phyloP scores from a whole-genome alignment of 1,140 invertebrate genomes.

The Pectinophora gossypiella region DNA sequence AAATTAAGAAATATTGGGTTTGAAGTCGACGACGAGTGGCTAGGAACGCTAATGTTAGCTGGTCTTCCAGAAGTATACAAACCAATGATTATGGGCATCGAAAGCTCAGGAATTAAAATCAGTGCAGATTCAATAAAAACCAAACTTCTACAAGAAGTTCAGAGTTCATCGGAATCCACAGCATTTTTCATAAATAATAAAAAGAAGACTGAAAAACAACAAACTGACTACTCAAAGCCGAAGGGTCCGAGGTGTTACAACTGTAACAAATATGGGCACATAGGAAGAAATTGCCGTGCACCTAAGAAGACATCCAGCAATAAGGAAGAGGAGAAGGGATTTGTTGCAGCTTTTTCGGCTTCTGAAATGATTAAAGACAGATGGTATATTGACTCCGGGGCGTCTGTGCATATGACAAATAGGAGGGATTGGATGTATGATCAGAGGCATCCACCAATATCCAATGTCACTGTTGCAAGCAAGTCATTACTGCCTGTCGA shows the following conservation, averaged over 20 bases:
- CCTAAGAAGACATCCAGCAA: background rate
- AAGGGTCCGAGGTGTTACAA: constrained; percentile 3
- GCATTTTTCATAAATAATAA: background rate
- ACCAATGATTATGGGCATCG: background rate
- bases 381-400: background rate
- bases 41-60: constrained; percentile 32
- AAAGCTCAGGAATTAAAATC: background rate
- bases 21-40: constrained; percentile 28
- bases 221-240: background rate
- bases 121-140: background rate
- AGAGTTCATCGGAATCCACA: background rate
- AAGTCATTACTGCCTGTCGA: background rate
- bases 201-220: background rate
- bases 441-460: background rate
- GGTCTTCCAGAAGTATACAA: constrained; percentile 21
- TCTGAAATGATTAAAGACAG: background rate
- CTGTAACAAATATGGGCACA: background rate
- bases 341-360: background rate
- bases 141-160: background rate
- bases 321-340: background rate
- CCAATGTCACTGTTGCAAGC: background rate
- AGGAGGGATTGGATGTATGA: background rate
- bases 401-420: background rate
- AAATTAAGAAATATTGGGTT: constrained; percentile 21
- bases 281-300: background rate